Percentiles rank a stretch among this genome's conserved stretches.
These are phyloP conservation scores for Aphelenchoides fujianensis DNA, from an alignment of 1,140 invertebrate species.

Conservation along the genomic window DNA sequence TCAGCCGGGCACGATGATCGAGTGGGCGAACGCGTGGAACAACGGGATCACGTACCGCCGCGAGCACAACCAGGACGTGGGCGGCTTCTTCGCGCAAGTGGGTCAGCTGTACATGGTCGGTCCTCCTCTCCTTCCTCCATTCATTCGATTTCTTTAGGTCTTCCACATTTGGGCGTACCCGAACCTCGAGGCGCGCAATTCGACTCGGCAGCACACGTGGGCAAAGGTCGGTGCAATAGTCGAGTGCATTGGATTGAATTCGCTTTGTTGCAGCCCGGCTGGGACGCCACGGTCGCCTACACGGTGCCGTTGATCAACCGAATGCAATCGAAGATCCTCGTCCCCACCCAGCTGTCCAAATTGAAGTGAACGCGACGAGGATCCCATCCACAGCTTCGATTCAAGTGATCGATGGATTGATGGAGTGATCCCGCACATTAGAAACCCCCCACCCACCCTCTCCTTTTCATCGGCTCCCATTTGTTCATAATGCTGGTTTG, in stretches of 20 bases:
- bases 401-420: no score
- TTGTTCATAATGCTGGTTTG: conserved; percentile 3
- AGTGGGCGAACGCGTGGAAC: conserved; percentile 61
- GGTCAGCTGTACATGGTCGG: conserved; percentile 55
- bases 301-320: conserved; percentile 62
- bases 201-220: conserved; percentile 58
- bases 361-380: conserved; percentile 50
- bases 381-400: no score
- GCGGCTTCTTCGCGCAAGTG: conserved; percentile 59
- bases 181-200: conserved; percentile 48
- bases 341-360: conserved; percentile 56
- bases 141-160: conserved; percentile 33
- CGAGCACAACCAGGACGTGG: conserved; percentile 61
- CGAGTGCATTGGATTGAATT: neutral
- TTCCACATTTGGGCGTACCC: conserved; percentile 62
- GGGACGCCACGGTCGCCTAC: conserved; percentile 60
- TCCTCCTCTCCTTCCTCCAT: neutral
- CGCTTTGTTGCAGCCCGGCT: conserved; percentile 51
- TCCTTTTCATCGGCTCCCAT: no score
- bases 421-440: no score
- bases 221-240: neutral
- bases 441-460: neutral
- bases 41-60: conserved; percentile 60
- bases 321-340: conserved; percentile 60
- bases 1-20: conserved; percentile 61